These are phyloP conservation scores for Podarcis muralis DNA, from an alignment of 2,113 vertebrate genomes.

Conservation along the genomic window DNA sequence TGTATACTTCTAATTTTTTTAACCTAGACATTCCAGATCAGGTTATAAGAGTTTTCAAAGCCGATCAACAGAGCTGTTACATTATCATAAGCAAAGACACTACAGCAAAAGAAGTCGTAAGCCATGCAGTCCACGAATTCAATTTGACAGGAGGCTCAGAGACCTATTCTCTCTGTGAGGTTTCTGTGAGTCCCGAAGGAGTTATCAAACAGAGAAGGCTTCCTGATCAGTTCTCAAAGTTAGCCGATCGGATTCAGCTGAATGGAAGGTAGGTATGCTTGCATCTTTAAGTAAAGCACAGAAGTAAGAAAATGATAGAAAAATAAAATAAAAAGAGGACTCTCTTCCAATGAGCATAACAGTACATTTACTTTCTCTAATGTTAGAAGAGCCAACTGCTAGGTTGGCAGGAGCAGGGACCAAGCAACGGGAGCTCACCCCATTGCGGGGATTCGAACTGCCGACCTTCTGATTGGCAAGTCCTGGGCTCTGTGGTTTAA, in stretches of 20 bases:
- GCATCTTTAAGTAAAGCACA: background rate
- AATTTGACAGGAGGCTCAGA: conserved; percentile 83
- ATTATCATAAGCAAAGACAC: conserved; percentile 98
- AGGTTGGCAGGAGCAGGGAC: too few species aligned
- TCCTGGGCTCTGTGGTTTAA: too few species aligned
- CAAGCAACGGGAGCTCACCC: too few species aligned
- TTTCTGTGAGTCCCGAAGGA: conserved; percentile 92
- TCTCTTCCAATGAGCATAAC: background rate
- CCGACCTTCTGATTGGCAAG: too few species aligned
- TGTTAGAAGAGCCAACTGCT: background rate
- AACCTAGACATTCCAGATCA: conserved; percentile 92
- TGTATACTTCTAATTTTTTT: conserved; percentile 4
- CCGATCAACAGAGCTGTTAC: conserved; percentile 97
- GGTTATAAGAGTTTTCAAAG: conserved; percentile 95
- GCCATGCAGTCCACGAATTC: conserved; percentile 90
- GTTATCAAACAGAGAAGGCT: conserved; percentile 95
- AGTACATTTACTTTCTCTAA: background rate
- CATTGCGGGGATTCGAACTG: too few species aligned
- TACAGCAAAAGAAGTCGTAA: conserved; percentile 95
- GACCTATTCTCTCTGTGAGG: conserved; percentile 93
- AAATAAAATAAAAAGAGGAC: background rate
- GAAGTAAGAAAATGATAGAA: background rate
- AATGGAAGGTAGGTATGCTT: conserved; percentile 84
- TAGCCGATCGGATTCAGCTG: conserved; percentile 96
- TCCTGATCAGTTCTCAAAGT: conserved; percentile 93